Evolutionary conservation across 2,888 invertebrate species (phyloP).

Genomic region (Drosophila nigricruria): DNA sequence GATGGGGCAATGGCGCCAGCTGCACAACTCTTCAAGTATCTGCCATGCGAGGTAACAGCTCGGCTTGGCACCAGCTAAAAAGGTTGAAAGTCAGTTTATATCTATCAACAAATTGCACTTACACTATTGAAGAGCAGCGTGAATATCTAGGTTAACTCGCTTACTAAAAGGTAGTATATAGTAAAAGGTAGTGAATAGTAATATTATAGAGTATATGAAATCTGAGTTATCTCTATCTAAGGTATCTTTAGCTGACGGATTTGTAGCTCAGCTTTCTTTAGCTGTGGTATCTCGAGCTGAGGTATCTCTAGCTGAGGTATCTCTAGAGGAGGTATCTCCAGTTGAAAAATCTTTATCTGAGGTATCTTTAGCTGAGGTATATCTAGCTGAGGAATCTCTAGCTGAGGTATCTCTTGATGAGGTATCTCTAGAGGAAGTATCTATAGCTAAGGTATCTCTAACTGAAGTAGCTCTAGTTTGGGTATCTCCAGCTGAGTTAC

Average conservation of each 20-base stretch:
- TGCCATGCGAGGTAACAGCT: background rate
- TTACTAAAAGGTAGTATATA: background rate
- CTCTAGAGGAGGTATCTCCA: background rate
- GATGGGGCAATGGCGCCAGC: background rate
- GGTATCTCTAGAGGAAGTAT: background rate
- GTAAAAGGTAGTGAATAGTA: background rate
- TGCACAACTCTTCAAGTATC: background rate
- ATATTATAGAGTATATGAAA: background rate
- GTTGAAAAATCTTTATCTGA: background rate
- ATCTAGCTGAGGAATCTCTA: background rate
- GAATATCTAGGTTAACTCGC: background rate
- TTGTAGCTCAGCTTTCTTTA: too few relatives aligned
- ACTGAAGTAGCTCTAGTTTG: background rate
- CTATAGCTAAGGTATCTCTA: background rate
- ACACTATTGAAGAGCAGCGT: background rate
- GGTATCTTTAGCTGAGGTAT: background rate
- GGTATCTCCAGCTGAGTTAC: too few relatives aligned
- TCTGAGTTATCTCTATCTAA: background rate
- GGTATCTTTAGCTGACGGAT: background rate
- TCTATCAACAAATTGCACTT: conserved; percentile 1
- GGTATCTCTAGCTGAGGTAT: background rate
- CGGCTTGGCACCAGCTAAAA: background rate
- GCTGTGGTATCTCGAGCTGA: background rate
- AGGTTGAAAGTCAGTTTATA: background rate
- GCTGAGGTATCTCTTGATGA: background rate